phyloP scores from a whole-genome alignment of 2,113 vertebrate species.

The Prunella fulvescens region DNA sequence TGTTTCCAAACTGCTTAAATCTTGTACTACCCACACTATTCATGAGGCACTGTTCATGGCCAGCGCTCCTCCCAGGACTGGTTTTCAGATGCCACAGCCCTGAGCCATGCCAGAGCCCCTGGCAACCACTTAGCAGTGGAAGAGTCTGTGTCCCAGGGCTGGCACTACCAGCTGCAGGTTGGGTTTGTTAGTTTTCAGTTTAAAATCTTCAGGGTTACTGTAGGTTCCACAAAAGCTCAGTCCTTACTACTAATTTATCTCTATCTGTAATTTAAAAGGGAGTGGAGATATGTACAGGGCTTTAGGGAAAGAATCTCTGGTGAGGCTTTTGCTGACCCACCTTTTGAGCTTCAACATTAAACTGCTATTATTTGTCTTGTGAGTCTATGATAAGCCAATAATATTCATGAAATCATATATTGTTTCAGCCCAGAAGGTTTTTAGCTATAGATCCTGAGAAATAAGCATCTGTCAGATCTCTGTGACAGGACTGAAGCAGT shows the following conservation, averaged over 20 bases:
- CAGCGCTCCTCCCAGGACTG: fast-evolving
- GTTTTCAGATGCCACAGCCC: background rate
- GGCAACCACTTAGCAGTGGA: background rate
- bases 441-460: background rate
- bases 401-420: background rate
- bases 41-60: background rate
- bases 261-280: background rate
- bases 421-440: background rate
- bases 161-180: background rate
- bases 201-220: background rate
- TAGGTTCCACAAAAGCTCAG: background rate
- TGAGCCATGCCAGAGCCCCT: fast-evolving
- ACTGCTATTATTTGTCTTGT: background rate
- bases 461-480: background rate
- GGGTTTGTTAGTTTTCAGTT: background rate
- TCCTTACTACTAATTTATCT: background rate
- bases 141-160: background rate
- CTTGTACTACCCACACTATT: background rate
- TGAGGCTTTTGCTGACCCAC: background rate
- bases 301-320: background rate
- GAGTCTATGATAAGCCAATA: background rate
- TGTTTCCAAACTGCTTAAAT: background rate
- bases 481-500: background rate
- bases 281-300: fast-evolving
- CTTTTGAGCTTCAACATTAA: background rate